Evolutionary conservation across 2,797 vertebrate genomes (phyloP), one percentile per base, ranked within the genome.

Genomic region (Sebastes paucispinis): DNA sequence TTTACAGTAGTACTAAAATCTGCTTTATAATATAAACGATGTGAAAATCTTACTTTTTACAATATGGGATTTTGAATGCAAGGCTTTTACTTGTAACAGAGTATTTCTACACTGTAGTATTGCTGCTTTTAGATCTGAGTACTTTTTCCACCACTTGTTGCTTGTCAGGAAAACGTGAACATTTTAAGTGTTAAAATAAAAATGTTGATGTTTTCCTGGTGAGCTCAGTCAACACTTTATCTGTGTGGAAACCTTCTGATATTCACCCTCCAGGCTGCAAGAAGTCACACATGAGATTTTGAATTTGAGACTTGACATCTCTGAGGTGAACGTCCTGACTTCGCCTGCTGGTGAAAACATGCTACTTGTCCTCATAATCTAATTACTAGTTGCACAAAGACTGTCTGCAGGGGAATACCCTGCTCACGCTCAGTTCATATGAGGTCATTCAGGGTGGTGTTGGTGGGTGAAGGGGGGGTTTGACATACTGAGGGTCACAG

Each of bases 341-440:
- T 55, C 29, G 43, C 62, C 52, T 36, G 9, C 1, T 3, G 4
- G 58, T 20, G 32, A 57, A n/a, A 55, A 32, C 70, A n/a, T 13
- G n/a, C 31, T 32, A 3, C 31, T 31, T 39, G 4, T 43, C 13
- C 69, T 62, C 27, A 39, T 80, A 36, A 84, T 87, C 82, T 67
- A n/a, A 68, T 87, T 80, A 86, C 8, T 3, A 8, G 29, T 39
- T 16, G 43, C 5, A 58, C 39, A 59, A 22, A 55, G 43, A 18
- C 29, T 9, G 78, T 76, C 65, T 81, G 78, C 59, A 3, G 77
- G 25, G 63, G 24, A 57, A 57, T 4, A 25, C 73, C 39, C 59
- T 4, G 10, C 29, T 69, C 55, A 79, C 5, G 2, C 10, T n/a
- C 3, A 8, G 13, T 52, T 34, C 57, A 57, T 3, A 20, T 68